Evolutionary conservation across 92 coral and sea anemone species (phyloP), one percentile per base, ranked within the genome.

Genomic region (Palythoa grandiflora): DNA sequence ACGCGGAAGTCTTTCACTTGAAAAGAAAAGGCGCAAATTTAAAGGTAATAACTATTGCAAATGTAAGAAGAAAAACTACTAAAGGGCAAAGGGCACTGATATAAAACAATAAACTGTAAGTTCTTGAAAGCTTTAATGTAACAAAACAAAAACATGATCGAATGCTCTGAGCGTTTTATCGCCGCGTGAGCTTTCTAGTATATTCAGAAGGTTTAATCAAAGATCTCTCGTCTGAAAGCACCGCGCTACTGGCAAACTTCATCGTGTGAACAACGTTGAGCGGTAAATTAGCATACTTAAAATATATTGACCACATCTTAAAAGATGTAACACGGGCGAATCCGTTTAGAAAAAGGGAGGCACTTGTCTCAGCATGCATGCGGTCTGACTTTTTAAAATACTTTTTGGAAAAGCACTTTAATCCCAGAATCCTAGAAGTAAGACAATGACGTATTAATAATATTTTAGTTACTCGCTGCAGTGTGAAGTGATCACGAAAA

Each of bases 251-350:
- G 48, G 35, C 73, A 47, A 48, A 15, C 16, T 15, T 55, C 28
- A 70, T 28, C 47, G 39, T 55, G 19, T 59, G 19, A 1, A 52
- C 6, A 13, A 37, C 35, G 10, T 14, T 1, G 14, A 20, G 21
- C 19, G 28, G 38, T 44, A 63, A 80, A 81, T 81, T 81, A 81
- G 86, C 86, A 81, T 68, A 81, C 74, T 81, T 81, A 81, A 59
- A 44, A 44, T 4, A 54, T 48, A 81, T 63, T 81, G 61, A 66
- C 47, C 21, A 81, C 66, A 68, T 35, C 61, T 81, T 81, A 51
- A 38, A 81, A 51, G 74, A 19, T 81, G 86, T 47, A 66, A 81
- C 86, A 79, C 68, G 53, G 66, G 13, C 60, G 86, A 81, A 81
- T 66, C 13, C 37, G 86, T 66, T 65, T 14, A 19, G 86, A 66